These are phyloP conservation scores for Pegoplata infirma DNA, from an alignment of 2,888 invertebrate species.

Conservation along the genomic window DNA sequence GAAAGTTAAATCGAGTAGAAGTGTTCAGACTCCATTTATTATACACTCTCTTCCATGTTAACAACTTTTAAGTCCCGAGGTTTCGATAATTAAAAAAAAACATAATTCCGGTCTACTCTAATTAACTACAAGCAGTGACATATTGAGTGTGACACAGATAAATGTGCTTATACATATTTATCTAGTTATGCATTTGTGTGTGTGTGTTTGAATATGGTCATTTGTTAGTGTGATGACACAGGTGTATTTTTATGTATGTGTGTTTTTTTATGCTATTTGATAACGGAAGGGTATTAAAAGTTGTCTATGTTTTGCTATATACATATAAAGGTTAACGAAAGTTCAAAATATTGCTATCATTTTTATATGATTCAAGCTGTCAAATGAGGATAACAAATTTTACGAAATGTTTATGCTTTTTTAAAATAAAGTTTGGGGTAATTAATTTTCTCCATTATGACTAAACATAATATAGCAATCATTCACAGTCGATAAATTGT, in stretches of 20 bases:
- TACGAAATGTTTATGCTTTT: not conserved
- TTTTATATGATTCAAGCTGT: not conserved
- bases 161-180: conserved; percentile 36
- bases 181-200: not conserved
- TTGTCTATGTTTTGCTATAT: not conserved
- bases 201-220: not conserved
- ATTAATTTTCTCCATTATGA: too few relatives aligned
- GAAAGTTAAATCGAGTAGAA: too few relatives aligned
- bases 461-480: too few relatives aligned
- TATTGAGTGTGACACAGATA: conserved; percentile 45
- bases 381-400: not conserved
- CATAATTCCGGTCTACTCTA: too few relatives aligned
- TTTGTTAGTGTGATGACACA: not conserved
- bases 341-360: not conserved
- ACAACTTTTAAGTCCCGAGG: too few relatives aligned
- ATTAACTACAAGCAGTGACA: conserved; percentile 31
- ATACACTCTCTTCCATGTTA: too few relatives aligned
- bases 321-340: not conserved
- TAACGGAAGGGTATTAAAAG: not conserved
- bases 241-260: not conserved
- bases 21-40: too few relatives aligned
- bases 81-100: too few relatives aligned
- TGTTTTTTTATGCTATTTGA: not conserved
- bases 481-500: too few relatives aligned
- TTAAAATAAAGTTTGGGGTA: too few relatives aligned